Conservation (phyloP, 2,797 vertebrate genomes). For the Falco novaeseelandiae region DNA sequence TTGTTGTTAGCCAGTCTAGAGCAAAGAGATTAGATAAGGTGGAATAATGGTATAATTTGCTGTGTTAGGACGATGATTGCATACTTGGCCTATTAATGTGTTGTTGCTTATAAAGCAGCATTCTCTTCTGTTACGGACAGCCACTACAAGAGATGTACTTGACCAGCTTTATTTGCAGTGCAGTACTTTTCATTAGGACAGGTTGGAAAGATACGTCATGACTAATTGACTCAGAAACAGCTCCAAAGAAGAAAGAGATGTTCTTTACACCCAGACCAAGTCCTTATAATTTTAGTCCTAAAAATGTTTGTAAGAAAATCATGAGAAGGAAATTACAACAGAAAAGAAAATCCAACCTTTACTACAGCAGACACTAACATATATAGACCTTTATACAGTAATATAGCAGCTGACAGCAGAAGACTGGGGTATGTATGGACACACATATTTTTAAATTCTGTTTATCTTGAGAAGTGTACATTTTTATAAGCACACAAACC, state of each 20-base stretch:
- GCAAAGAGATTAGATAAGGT: conserved; percentile 30
- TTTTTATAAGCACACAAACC: neutral
- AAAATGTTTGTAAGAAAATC: neutral
- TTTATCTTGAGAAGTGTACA: neutral
- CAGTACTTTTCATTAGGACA: conserved; percentile 23
- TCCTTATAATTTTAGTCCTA: neutral
- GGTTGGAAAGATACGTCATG: neutral
- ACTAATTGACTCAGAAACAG: neutral
- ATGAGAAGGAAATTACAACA: neutral
- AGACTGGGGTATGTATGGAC: neutral
- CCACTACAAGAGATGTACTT: neutral
- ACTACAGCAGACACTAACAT: neutral
- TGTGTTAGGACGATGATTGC: conserved; percentile 16
- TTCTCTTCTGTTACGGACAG: neutral
- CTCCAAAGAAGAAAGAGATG: neutral
- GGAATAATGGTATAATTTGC: conserved; percentile 44
- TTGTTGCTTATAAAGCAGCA: conserved; percentile 19
- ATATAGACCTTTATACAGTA: neutral
- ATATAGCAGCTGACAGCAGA: neutral
- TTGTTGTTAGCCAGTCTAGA: conserved; percentile 8
- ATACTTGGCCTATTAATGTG: conserved; percentile 24
- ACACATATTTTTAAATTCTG: neutral
- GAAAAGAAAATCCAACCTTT: neutral
- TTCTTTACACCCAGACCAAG: neutral
- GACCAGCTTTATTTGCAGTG: conserved; percentile 11